Evolutionary conservation across 2,113 vertebrate genomes (phyloP).

Genomic region (Mesitornis unicolor): DNA sequence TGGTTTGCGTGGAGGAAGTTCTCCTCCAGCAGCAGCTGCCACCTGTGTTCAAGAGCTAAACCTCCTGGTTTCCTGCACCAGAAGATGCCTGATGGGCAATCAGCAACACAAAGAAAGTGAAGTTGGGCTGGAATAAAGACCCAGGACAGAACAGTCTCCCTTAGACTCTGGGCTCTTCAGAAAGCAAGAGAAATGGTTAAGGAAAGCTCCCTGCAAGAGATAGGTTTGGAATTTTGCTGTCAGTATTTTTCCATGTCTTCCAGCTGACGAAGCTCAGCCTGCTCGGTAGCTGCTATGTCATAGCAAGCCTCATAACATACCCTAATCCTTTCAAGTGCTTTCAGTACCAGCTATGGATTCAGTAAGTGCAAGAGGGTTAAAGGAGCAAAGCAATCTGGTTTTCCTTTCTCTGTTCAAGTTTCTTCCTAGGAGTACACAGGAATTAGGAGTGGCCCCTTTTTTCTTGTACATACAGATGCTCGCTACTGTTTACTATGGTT

Average conservation of each 20-base stretch:
- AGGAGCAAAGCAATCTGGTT: not conserved
- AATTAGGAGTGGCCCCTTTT: not conserved
- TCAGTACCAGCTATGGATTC: not conserved
- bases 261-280: not conserved
- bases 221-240: not conserved
- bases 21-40: not conserved
- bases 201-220: not conserved
- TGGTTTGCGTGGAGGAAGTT: rapidly evolving
- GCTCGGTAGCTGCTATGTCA: not conserved
- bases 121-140: not conserved
- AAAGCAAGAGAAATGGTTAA: not conserved
- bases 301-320: not conserved
- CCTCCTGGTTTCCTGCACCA: not conserved
- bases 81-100: not conserved
- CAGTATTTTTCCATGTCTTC: not conserved
- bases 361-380: not conserved
- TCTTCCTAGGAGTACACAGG: not conserved
- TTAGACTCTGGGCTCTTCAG: not conserved
- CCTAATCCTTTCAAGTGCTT: not conserved
- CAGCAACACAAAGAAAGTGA: not conserved
- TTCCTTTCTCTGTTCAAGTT: not conserved
- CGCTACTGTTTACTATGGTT: not conserved
- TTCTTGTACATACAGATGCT: not conserved
- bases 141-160: not conserved
- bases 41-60: not conserved